Conservation (phyloP, 2,113 vertebrate genomes). For the Tetraodon nigroviridis region DNA sequence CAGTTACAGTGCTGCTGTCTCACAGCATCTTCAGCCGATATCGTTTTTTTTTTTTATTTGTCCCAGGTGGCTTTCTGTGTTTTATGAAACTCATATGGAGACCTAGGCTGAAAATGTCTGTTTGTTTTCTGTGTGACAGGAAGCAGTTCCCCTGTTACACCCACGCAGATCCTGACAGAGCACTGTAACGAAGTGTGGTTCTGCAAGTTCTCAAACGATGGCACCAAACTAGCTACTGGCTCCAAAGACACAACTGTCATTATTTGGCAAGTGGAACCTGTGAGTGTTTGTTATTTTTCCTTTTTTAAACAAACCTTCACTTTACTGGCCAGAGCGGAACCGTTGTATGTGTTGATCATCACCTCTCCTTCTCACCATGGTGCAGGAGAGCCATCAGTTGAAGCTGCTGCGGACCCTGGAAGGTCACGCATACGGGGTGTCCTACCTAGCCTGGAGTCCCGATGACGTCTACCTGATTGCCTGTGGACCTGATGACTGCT, state of each 20-base stretch:
- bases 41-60: neutral
- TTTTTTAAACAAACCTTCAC: neutral
- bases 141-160: constrained; percentile 99
- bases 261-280: constrained; percentile 97
- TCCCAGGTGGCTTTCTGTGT: no score
- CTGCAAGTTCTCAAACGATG: constrained; percentile 99
- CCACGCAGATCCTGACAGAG: constrained; percentile 97
- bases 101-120: neutral
- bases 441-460: constrained; percentile 97
- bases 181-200: constrained; percentile 99
- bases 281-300: constrained; percentile 69
- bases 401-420: constrained; percentile 95
- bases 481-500: constrained; percentile 98
- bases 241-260: constrained; percentile 99
- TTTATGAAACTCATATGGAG: neutral
- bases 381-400: constrained; percentile 92
- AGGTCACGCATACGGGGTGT: constrained; percentile 95
- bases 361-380: neutral
- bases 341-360: neutral
- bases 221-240: constrained; percentile 98
- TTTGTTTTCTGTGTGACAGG: constrained; percentile 63
- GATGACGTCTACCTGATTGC: constrained; percentile 97
- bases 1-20: neutral
- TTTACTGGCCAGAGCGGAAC: no score
- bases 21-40: neutral